Percentiles rank a stretch among this genome's conserved stretches.
Conservation (phyloP, 2,888 invertebrate genomes). For the Leucoptera coffeella region DNA sequence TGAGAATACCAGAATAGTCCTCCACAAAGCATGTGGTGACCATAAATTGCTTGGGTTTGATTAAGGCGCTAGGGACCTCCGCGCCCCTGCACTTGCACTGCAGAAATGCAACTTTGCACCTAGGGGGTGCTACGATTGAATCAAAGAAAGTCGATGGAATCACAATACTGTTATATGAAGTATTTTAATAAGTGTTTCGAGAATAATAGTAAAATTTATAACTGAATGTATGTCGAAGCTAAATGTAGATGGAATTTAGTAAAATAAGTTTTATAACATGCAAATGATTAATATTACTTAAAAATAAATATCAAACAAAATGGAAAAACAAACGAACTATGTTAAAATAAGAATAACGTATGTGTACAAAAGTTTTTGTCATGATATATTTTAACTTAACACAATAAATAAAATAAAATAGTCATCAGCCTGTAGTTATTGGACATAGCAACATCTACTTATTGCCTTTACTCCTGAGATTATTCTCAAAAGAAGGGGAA, state of each 20-base stretch:
- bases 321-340: not conserved
- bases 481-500: slow-evolving; percentile 49
- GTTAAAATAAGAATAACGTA: not conserved
- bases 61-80: slow-evolving; percentile 27
- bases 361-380: too few species aligned
- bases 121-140: too few species aligned
- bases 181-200: too few species aligned
- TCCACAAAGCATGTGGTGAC: slow-evolving; percentile 26
- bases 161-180: too few species aligned
- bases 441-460: slow-evolving; percentile 19
- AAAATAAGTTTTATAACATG: too few species aligned
- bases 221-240: not conserved
- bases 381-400: too few species aligned
- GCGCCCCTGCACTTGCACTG: slow-evolving; percentile 7
- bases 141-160: too few species aligned
- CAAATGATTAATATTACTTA: too few species aligned
- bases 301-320: not conserved
- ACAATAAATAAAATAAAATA: too few species aligned
- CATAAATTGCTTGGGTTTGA: slow-evolving; percentile 49
- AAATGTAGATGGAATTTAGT: not conserved
- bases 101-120: too few species aligned
- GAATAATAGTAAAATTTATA: too few species aligned
- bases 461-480: slow-evolving; percentile 47
- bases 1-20: slow-evolving; percentile 13
- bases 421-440: slow-evolving; percentile 8